A percentile compares a stretch with the other conserved stretches of the same genome.
Evolutionary conservation across 2,797 vertebrate species (phyloP).

Genomic region (Chromobotia macracanthus): DNA sequence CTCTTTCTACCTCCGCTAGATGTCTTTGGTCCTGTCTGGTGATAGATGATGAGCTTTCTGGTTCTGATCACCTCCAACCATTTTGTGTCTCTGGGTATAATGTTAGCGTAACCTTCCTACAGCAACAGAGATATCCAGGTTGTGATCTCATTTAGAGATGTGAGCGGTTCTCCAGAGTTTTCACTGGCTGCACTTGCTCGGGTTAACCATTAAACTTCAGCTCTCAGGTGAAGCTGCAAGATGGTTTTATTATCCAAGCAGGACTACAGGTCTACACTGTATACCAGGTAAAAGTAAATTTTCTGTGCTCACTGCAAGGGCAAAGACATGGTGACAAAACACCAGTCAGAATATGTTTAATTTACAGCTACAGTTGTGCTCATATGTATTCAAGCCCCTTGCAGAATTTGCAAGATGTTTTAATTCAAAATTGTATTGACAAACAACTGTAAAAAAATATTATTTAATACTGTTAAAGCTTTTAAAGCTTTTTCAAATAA

Average conservation of each 20-base stretch:
- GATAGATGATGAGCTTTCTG: slow-evolving; percentile 2
- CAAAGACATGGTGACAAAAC: too few relatives aligned
- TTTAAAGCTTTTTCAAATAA: too few relatives aligned
- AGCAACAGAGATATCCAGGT: slow-evolving; percentile 8
- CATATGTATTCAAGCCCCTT: too few relatives aligned
- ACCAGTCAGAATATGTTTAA: too few relatives aligned
- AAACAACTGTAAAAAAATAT: too few relatives aligned
- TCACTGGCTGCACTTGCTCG: not conserved
- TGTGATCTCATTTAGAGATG: slow-evolving; percentile 16
- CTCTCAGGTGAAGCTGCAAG: not conserved
- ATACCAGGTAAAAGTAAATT: too few relatives aligned
- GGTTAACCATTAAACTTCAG: slow-evolving; percentile 12
- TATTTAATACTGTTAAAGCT: too few relatives aligned
- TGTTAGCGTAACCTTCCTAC: not conserved
- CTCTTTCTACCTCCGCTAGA: not conserved
- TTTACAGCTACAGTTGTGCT: too few relatives aligned
- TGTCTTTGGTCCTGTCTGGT: not conserved
- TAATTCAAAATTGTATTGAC: too few relatives aligned
- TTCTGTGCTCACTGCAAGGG: too few relatives aligned
- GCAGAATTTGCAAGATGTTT: too few relatives aligned
- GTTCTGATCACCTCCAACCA: slow-evolving; percentile 3
- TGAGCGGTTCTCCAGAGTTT: slow-evolving; percentile 5
- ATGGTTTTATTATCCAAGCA: not conserved
- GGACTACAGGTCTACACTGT: not conserved
- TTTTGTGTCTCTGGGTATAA: slow-evolving; percentile 11